These are phyloP conservation scores for Apolygus lucorum DNA, from an alignment of 1,140 invertebrate genomes.

Conservation along the genomic window DNA sequence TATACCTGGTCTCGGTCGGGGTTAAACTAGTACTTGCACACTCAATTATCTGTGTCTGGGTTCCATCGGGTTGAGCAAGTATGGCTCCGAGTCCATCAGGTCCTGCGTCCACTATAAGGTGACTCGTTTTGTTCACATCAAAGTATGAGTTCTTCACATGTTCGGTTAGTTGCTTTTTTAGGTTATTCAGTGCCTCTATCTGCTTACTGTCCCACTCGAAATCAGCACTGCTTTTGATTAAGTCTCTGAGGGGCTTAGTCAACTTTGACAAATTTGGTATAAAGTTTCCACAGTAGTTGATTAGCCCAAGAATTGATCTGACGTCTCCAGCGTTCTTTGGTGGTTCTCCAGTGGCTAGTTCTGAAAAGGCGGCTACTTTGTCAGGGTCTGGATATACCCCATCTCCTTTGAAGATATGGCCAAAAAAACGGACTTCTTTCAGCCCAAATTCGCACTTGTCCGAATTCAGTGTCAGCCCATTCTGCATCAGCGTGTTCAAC, in stretches of 20 bases:
- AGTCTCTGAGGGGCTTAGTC: neutral
- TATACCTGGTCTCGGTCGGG: no score
- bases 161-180: neutral
- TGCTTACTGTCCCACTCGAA: neutral
- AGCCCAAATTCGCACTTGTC: no score
- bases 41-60: no score
- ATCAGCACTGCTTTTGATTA: neutral
- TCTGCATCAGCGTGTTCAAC: neutral
- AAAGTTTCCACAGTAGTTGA: neutral
- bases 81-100: no score
- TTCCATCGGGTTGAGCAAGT: no score
- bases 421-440: neutral
- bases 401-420: neutral
- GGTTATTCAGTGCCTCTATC: neutral
- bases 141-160: no score
- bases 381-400: neutral
- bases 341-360: no score
- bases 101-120: no score
- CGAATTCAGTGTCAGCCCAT: neutral
- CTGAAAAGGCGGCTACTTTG: neutral
- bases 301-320: neutral
- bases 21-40: no score
- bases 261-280: slow-evolving; percentile 1
- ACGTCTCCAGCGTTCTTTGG: neutral
- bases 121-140: no score